Conservation (phyloP, 2,888 invertebrate genomes). For the Meghimatium bilineatum region DNA sequence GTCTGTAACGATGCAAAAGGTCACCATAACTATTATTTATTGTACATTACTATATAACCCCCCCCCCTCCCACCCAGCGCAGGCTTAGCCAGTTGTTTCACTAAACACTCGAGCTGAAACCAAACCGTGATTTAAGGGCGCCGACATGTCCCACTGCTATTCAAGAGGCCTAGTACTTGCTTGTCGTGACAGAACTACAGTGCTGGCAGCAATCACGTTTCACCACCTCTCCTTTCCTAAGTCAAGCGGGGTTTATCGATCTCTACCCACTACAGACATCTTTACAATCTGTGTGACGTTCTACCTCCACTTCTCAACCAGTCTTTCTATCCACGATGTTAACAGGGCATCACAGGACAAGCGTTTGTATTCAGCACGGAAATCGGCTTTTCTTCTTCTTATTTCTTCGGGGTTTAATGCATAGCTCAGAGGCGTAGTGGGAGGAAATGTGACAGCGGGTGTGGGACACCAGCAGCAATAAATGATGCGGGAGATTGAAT, state of each 20-base stretch:
- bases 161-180: conserved; percentile 8
- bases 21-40: too few species aligned
- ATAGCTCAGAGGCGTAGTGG: neutral
- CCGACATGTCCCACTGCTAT: conserved; percentile 40
- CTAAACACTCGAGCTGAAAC: neutral
- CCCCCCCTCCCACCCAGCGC: too few species aligned
- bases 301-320: neutral
- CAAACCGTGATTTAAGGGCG: conserved; percentile 29
- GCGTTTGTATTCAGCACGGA: neutral
- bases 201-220: neutral
- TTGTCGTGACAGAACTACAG: too few species aligned
- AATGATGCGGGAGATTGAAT: neutral
- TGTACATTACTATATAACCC: too few species aligned
- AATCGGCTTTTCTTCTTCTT: neutral
- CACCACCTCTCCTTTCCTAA: neutral
- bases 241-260: conserved; percentile 7
- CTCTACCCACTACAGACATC: neutral
- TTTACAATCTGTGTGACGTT: neutral
- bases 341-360: neutral
- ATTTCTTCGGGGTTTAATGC: neutral
- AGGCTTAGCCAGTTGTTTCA: neutral
- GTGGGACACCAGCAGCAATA: neutral
- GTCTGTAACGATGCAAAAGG: too few species aligned
- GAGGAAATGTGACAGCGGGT: neutral
- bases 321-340: neutral